Base-by-base conservation (phyloP, 2,888 invertebrate genomes). In the Spodoptera picta region DNA sequence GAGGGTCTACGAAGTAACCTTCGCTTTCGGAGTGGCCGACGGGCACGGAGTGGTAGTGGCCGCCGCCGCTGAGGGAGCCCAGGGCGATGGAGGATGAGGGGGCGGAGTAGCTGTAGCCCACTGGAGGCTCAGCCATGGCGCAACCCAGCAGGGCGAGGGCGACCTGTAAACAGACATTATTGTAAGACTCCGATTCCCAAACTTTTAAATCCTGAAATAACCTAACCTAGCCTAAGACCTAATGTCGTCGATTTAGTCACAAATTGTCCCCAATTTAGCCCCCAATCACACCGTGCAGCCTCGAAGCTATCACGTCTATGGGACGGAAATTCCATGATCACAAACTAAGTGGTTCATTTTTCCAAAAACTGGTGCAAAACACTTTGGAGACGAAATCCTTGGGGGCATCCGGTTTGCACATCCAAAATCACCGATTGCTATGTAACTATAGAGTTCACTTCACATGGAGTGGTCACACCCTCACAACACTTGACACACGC, bases 1-100 rank as follows among this genome's bases (percentile, higher is more conserved):
- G 96, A 55, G 96, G 96, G 93, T 98, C 98, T 69, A 98, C 97
- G 90, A 96, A 95, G 88, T 97, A 97, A 73, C 98, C 98, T 88
- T 98, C 98, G 75, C 96, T 67, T 65, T 67, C 96, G 80, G 97
- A 97, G 91, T 96, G 96, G 73, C 98, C 98, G 73, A 96, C 95
- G 59, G 97, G 96, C 43, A 97, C 98, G 65, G 96, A 95, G 82
- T 95, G 95, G 95, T 97, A 97, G 83, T 97, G 97, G 70, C 97
- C 97, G 53, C 97, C 97, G 68, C 96, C 95, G 83, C 96, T 95
- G 65, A 95, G 91, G 95, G 96, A 95, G 95, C 92, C 86, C 59
- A 73, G 44, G 95, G 96, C 90, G 96, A 95, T 71, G 90, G 95
- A 64, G 95, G 96, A 86, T 95, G 96, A 81, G 5, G 90, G 89